Percentiles rank a stretch among this genome's conserved stretches.
Evolutionary conservation across 1,140 invertebrate genomes (phyloP).

Genomic region (Orius insidiosus): DNA sequence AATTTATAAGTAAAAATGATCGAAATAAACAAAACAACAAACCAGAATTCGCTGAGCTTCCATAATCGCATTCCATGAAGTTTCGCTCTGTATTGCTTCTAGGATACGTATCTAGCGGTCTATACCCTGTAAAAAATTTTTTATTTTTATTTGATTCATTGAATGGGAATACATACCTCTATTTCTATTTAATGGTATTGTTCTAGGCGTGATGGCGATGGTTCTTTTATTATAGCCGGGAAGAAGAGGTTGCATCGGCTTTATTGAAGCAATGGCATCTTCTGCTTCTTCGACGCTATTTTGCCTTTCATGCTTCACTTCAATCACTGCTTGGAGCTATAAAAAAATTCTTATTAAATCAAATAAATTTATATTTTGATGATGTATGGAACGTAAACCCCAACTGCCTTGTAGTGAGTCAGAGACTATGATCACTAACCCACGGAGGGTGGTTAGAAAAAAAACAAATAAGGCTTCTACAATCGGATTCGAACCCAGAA

Average conservation of each 20-base stretch:
- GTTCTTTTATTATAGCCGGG: slow-evolving; percentile 40
- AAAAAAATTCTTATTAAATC: slow-evolving; percentile 6
- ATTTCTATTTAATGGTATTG: slow-evolving; percentile 14
- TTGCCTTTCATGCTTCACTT: slow-evolving; percentile 18
- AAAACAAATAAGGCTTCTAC: too few relatives aligned
- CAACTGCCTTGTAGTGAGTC: too few relatives aligned
- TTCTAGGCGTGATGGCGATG: slow-evolving; percentile 17
- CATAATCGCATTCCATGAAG: slow-evolving; percentile 11
- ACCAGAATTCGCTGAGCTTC: slow-evolving; percentile 25
- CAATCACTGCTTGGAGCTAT: slow-evolving; percentile 11
- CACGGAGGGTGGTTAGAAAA: too few relatives aligned
- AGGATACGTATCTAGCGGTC: slow-evolving; percentile 14
- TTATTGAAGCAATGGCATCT: slow-evolving; percentile 66
- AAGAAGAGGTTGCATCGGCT: slow-evolving; percentile 79
- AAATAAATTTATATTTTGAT: slow-evolving; percentile 3
- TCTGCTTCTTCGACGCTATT: slow-evolving; percentile 28
- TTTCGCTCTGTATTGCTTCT: slow-evolving; percentile 16
- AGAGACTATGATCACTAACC: too few relatives aligned
- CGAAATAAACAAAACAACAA: too few relatives aligned
- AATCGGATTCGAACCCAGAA: too few relatives aligned
- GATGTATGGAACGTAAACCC: not conserved
- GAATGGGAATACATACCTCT: slow-evolving; percentile 10
- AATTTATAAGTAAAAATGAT: too few relatives aligned
- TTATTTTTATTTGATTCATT: not conserved
- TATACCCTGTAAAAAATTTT: slow-evolving; percentile 4